These are phyloP conservation scores for Spicauda simplicius DNA, from an alignment of 2,888 invertebrate species.

Conservation along the genomic window DNA sequence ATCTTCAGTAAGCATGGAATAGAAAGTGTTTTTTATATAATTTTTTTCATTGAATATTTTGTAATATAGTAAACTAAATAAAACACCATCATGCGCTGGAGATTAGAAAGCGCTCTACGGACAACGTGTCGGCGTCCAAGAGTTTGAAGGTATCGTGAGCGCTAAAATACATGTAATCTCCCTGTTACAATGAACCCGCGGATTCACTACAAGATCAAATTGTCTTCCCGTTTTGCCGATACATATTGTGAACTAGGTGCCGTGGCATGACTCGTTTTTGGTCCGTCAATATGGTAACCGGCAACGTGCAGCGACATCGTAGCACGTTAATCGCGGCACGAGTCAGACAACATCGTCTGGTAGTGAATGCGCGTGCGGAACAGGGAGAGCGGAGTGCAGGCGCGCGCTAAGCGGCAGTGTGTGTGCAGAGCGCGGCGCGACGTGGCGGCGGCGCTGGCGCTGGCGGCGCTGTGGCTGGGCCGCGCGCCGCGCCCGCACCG, in stretches of 20 bases:
- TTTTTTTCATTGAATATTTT: background rate
- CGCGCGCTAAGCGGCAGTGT: constrained; percentile 3
- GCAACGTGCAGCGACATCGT: too few relatives aligned
- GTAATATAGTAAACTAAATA: background rate
- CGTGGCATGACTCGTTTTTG: too few relatives aligned
- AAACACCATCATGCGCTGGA: constrained; percentile 19
- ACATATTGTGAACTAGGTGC: too few relatives aligned
- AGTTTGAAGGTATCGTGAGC: constrained; percentile 9
- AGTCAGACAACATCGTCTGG: background rate
- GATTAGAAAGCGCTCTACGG: constrained; percentile 28
- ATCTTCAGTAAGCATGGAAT: constrained; percentile 32
- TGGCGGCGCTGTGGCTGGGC: constrained; percentile 70
- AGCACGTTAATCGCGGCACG: too few relatives aligned
- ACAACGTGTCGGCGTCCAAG: constrained; percentile 11
- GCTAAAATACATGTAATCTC: background rate
- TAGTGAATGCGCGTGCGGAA: background rate
- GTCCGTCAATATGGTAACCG: too few relatives aligned
- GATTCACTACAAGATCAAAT: background rate
- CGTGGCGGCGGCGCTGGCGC: constrained; percentile 66
- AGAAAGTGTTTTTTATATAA: background rate
- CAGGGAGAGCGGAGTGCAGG: background rate
- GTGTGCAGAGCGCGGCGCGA: constrained; percentile 62
- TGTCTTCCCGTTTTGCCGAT: too few relatives aligned
- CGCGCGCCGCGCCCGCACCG: constrained; percentile 73
- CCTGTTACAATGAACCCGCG: background rate